Percentiles rank a stretch among this genome's conserved stretches.
Conservation (phyloP, 1,140 invertebrate genomes). For the Melipona quadrifasciata region DNA sequence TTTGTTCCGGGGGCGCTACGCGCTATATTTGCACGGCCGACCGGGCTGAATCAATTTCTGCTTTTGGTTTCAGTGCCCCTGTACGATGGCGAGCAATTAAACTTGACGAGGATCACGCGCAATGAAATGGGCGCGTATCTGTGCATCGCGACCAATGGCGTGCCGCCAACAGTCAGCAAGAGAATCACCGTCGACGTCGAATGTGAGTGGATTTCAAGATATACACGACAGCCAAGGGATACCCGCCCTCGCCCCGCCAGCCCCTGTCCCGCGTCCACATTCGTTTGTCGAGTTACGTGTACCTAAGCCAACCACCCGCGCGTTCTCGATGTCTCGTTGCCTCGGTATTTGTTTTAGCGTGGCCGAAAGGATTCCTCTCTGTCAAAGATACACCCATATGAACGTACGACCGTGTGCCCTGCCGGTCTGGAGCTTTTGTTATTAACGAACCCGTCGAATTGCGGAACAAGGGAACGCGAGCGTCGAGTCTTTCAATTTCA, state of each 20-base stretch:
- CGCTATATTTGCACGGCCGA: slow-evolving; percentile 51
- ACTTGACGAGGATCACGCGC: slow-evolving; percentile 91
- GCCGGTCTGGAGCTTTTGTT: not conserved
- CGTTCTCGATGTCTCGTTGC: not conserved
- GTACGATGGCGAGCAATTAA: slow-evolving; percentile 91
- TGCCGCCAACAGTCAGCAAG: slow-evolving; percentile 94
- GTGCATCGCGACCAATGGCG: slow-evolving; percentile 91
- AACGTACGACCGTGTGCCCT: too few relatives aligned
- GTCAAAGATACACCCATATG: not conserved
- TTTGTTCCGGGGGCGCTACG: slow-evolving; percentile 19
- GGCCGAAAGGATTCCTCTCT: not conserved
- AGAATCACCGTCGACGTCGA: slow-evolving; percentile 93
- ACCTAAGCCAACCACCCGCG: not conserved
- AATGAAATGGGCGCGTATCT: slow-evolving; percentile 94
- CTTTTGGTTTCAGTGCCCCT: slow-evolving; percentile 85
- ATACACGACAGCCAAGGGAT: not conserved
- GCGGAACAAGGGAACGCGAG: not conserved
- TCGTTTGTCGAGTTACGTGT: slow-evolving; percentile 1
- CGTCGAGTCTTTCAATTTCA: not conserved
- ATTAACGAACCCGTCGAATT: not conserved
- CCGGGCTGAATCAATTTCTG: slow-evolving; percentile 61
- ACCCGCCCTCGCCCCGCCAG: not conserved
- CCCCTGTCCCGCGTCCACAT: not conserved
- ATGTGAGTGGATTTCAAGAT: slow-evolving; percentile 86
- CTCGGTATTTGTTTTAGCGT: not conserved